phyloP scores from a whole-genome alignment of 92 coral and sea anemone species.

The Phenganax marumi region DNA sequence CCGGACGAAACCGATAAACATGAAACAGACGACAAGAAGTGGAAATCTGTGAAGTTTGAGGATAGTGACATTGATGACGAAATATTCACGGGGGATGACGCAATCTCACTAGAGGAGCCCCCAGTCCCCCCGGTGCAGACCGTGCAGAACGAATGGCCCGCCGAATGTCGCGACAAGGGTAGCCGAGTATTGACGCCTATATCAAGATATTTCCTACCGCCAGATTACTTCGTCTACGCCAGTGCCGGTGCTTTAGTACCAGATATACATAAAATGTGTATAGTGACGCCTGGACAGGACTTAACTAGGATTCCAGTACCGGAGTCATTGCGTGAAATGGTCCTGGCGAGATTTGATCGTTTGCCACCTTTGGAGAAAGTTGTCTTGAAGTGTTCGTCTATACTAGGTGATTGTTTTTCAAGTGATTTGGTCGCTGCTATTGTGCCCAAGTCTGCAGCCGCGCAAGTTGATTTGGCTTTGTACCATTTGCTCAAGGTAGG shows the following conservation, averaged over 20 bases:
- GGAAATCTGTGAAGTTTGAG: background rate
- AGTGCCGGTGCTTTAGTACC: conserved; percentile 66
- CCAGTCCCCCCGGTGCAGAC: background rate
- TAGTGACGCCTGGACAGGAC: conserved; percentile 80
- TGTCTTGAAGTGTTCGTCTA: conserved; percentile 82
- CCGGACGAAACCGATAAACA: background rate
- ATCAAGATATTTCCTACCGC: conserved; percentile 47
- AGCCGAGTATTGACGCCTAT: conserved; percentile 29
- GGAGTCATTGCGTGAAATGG: conserved; percentile 97
- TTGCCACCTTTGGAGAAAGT: conserved; percentile 86
- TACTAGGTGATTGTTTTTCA: conserved; percentile 73
- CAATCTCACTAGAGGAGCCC: conserved; percentile 8
- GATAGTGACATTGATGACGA: conserved; percentile 30
- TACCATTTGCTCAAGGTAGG: conserved; percentile 71
- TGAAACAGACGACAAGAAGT: background rate
- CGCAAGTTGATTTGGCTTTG: conserved; percentile 66
- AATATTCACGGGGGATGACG: conserved; percentile 16
- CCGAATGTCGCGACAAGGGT: conserved; percentile 28
- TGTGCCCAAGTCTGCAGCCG: conserved; percentile 67
- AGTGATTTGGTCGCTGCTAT: conserved; percentile 78
- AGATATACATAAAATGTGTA: conserved; percentile 75
- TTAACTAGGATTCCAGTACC: conserved; percentile 81
- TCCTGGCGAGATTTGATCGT: conserved; percentile 90
- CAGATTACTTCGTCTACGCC: conserved; percentile 65
- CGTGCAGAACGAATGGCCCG: conserved; percentile 2